These are phyloP conservation scores for Helicoverpa zea DNA, from an alignment of 1,140 invertebrate genomes.

Conservation along the genomic window DNA sequence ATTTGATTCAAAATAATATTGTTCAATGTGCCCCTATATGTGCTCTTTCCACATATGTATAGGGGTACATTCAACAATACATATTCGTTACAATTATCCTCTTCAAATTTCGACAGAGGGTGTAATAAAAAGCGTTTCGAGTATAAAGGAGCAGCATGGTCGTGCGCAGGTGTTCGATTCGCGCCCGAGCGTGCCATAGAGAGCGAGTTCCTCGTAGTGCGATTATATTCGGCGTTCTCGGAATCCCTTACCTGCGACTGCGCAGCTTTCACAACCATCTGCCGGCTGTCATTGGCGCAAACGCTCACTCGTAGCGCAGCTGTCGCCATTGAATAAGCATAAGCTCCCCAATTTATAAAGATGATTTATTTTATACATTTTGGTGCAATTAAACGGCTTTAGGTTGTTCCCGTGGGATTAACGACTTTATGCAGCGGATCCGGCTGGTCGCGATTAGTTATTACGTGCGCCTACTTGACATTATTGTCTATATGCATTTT, in stretches of 20 bases:
- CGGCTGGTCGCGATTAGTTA: constrained; percentile 7
- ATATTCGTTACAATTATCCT: constrained; percentile 32
- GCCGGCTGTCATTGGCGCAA: constrained; percentile 69
- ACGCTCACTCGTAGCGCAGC: constrained; percentile 59
- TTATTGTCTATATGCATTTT: background rate
- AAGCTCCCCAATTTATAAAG: constrained; percentile 31
- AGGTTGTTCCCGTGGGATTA: constrained; percentile 32
- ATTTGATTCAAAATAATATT: no score
- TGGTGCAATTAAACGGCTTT: constrained; percentile 17
- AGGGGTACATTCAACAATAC: constrained; percentile 15
- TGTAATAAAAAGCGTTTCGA: constrained; percentile 16
- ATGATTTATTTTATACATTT: constrained; percentile 45
- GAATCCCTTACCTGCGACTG: constrained; percentile 81
- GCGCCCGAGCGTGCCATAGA: constrained; percentile 72
- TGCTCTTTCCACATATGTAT: background rate
- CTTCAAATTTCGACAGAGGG: constrained; percentile 13
- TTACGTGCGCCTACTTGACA: background rate
- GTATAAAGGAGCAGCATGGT: constrained; percentile 13
- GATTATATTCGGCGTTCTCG: constrained; percentile 85
- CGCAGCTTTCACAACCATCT: constrained; percentile 83
- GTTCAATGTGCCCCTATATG: background rate
- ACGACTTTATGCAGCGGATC: constrained; percentile 11
- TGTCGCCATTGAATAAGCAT: constrained; percentile 54
- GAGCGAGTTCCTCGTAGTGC: constrained; percentile 80
- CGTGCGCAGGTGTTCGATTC: constrained; percentile 67